A percentile compares a stretch with the other conserved stretches of the same genome.
phyloP scores from a whole-genome alignment of 2,888 invertebrate species.

The Phymatocera aterrima region DNA sequence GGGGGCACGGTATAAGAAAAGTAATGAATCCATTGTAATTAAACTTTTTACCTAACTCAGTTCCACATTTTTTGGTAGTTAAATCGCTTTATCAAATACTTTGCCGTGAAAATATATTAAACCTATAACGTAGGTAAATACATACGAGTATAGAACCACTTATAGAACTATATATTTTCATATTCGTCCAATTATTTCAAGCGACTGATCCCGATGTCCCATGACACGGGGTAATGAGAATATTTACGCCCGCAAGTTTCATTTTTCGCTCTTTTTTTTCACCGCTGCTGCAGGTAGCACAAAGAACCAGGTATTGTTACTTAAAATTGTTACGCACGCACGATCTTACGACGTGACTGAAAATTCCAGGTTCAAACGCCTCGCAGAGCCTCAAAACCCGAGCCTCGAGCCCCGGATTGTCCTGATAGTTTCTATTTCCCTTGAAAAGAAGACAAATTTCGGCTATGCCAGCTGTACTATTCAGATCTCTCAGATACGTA shows the following conservation, averaged over 20 bases:
- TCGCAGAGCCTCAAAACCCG: no score
- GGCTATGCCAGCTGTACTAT: neutral
- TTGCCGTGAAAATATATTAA: neutral
- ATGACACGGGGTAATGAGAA: neutral
- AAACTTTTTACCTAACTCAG: constrained; percentile 48
- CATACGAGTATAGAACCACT: neutral
- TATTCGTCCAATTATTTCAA: neutral
- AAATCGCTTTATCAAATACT: neutral
- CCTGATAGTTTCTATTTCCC: neutral
- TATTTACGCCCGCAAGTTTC: neutral
- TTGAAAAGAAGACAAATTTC: neutral
- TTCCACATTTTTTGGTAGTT: neutral
- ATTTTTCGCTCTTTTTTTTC: no score
- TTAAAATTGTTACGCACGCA: constrained; percentile 12
- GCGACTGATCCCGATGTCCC: no score
- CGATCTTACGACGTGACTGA: constrained; percentile 15
- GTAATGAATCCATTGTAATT: constrained; percentile 46
- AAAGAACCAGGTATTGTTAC: neutral
- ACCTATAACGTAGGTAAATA: neutral
- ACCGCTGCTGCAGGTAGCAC: no score
- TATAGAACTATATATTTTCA: neutral
- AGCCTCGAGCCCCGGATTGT: neutral
- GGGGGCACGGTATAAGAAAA: neutral
- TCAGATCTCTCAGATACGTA: no score
- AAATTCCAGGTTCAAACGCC: neutral